These are phyloP conservation scores for Gadus macrocephalus DNA, from an alignment of 2,113 vertebrate genomes.

Conservation along the genomic window DNA sequence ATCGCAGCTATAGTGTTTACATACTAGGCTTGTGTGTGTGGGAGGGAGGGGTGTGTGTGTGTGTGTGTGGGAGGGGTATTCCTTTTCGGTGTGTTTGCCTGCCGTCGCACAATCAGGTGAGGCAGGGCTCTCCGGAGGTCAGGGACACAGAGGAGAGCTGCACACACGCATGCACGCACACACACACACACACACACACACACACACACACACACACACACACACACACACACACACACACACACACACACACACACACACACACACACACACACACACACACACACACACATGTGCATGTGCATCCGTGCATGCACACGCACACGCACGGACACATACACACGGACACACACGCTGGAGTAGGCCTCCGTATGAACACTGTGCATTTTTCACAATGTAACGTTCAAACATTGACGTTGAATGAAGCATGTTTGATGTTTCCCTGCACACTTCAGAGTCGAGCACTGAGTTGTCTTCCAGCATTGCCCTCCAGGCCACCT, in stretches of 20 bases:
- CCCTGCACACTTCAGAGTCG: constrained; percentile 47
- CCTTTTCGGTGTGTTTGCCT: constrained; percentile 30
- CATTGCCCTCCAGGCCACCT: constrained; percentile 68
- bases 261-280: no score
- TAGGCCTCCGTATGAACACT: constrained; percentile 40
- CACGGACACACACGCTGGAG: neutral
- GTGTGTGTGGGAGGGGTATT: neutral
- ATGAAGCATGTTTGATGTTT: constrained; percentile 65
- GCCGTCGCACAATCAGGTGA: constrained; percentile 21
- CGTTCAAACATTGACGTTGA: constrained; percentile 38
- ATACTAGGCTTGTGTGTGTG: no score
- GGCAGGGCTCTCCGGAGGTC: constrained; percentile 28
- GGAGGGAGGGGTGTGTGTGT: neutral
- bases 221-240: neutral
- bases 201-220: neutral
- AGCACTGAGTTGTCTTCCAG: constrained; percentile 63
- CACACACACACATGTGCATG: neutral
- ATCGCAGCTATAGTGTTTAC: no score
- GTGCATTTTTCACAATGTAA: constrained; percentile 28
- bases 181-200: neutral
- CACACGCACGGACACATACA: neutral
- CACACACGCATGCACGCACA: neutral
- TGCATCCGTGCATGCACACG: neutral
- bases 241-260: neutral
- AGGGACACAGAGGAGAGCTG: constrained; percentile 14